Base-by-base conservation (phyloP, 2,888 invertebrate species). In the Mythimna lalbum region DNA sequence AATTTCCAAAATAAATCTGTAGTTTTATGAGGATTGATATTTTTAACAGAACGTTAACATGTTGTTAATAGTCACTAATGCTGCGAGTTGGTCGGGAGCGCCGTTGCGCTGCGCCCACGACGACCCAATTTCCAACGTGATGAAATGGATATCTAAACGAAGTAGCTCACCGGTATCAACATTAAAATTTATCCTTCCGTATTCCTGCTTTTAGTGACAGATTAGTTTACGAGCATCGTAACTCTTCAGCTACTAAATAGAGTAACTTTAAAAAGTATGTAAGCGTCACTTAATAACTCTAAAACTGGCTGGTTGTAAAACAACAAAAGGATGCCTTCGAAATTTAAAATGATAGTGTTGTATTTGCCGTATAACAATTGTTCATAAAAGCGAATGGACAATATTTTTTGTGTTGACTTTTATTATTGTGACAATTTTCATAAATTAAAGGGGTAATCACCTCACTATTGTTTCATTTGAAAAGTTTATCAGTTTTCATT, bases 41-140 rank as follows among this genome's bases (percentile, higher is more conserved):
- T 91, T 91, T 90, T 89, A 91, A 89, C 88, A 79, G 82, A 86
- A 86, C 90, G 89, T 91, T 93, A 92, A 94, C 91, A 92, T 85
- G 88, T 84, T 88, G 91, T 92, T 94, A 95, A 95, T 94, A 92
- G 95, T 87, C 86, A 84, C 89, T 92, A 93, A 92, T 92, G 89
- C 87, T 83, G 86, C 72, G 63, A 60, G 23, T 66, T 78, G 83
- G 85, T 27, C 52, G 52, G 57, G 55, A 73, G 33, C 74, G 78
- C 14, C 87, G 90, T 90, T 89, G 85, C 84, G 86, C 79, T 76
- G 77, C 77, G 77, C 77, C 36, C 50, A 50, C 57, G 56, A 76
- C 91, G 91, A 91, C 92, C 93, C 78, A 90, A 89, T 91, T 93
- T 83, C 75, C 80, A 87, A 85, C 88, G 87, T 90, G 91, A 89